Base-by-base conservation (phyloP, 2,888 invertebrate genomes). In the Bugulina stolonifera region DNA sequence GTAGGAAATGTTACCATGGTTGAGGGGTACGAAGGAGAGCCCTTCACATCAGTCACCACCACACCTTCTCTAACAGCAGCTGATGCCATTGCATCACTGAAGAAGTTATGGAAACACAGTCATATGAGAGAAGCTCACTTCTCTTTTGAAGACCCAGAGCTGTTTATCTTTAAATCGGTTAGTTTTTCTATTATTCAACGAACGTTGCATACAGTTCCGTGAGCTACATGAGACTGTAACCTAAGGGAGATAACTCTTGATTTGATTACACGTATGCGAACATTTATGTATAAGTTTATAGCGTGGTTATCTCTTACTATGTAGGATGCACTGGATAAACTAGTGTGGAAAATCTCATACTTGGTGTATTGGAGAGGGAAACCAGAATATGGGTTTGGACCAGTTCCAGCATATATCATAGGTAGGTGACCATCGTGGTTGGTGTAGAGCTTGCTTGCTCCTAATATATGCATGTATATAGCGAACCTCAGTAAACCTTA, bases 371-470 rank as follows among this genome's bases (percentile, higher is more conserved):
- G 57, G 57, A 10, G 25, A 57, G 57, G 25, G 5, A 57, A 18
- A 23, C 57, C 57, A 10, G 57, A 57, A 25, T 5, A 18, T 14
- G 57, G 57, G 5, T 57, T n/a, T 57, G 57, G 57, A 5, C 23
- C 57, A 5, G 57, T 57, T 57, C 57, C 57, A n/a, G 57, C 57
- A 14, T 57, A 57, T 25, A 57, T 57, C 14, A 57, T 25, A 14
- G 57, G 57, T 52, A 14, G 22, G n/a, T n/a, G n/a, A n/a, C n/a
- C n/a, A n/a, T n/a, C n/a, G n/a, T n/a, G n/a, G n/a, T n/a, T n/a
- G n/a, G n/a, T n/a, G n/a, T n/a, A n/a, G n/a, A n/a, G n/a, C n/a
- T n/a, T n/a, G n/a, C n/a, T n/a, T n/a, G n/a, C n/a, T n/a, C n/a
- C n/a, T n/a, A n/a, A n/a, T n/a, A n/a, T n/a, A n/a, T n/a, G n/a